These are phyloP conservation scores for Hypomecis punctinalis DNA, from an alignment of 2,888 invertebrate species.

Conservation along the genomic window DNA sequence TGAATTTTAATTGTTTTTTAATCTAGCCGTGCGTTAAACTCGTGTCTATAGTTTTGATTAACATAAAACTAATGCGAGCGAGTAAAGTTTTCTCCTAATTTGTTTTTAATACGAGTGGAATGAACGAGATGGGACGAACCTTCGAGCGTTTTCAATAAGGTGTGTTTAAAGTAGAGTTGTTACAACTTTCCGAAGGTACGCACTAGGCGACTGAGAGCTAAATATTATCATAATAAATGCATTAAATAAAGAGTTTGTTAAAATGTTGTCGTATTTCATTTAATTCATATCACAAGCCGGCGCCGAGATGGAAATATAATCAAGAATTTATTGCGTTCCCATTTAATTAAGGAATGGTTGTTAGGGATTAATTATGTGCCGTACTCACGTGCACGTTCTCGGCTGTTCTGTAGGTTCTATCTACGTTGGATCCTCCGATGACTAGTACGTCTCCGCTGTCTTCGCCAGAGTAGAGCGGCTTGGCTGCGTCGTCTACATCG, in stretches of 20 bases:
- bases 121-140: constrained; percentile 32
- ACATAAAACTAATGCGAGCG: neutral
- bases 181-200: constrained; percentile 85
- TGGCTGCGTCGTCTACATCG: constrained; percentile 41
- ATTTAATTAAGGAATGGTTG: constrained; percentile 3
- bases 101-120: constrained; percentile 34
- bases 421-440: constrained; percentile 92
- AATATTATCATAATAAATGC: constrained; percentile 83
- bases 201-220: constrained; percentile 85
- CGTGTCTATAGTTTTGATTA: constrained; percentile 1
- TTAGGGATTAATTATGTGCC: constrained; percentile 4
- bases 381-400: constrained; percentile 87
- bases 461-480: constrained; percentile 45
- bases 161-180: constrained; percentile 72
- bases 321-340: neutral
- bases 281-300: constrained; percentile 15
- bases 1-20: constrained; percentile 16
- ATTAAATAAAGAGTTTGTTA: constrained; percentile 84
- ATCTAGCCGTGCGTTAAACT: constrained; percentile 3
- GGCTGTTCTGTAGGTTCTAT: constrained; percentile 87
- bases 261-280: constrained; percentile 64
- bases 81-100: constrained; percentile 10
- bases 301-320: neutral
- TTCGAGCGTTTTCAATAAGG: constrained; percentile 50
- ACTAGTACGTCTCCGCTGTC: constrained; percentile 83